Conservation (phyloP, 1,140 invertebrate species). For the Plectrocnemia conspersa region DNA sequence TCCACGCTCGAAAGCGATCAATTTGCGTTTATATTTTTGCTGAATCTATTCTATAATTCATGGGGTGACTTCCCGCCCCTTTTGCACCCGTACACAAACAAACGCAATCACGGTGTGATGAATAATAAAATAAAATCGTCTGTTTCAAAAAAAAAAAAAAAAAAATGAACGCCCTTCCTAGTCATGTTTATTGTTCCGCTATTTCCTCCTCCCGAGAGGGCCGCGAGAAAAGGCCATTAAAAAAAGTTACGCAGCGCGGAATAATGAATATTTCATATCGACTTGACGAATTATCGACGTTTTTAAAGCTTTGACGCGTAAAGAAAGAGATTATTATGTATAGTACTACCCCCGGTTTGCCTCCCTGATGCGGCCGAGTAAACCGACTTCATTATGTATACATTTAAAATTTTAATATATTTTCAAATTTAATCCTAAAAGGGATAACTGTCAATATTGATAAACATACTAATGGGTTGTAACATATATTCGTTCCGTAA, state of each 20-base stretch:
- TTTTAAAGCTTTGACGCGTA: not conserved
- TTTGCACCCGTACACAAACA: slow-evolving; percentile 2
- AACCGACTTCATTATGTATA: too few species aligned
- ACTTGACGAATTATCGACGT: not conserved
- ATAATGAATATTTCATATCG: slow-evolving; percentile 18
- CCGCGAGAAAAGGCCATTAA: slow-evolving; percentile 18
- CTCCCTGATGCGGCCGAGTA: too few species aligned
- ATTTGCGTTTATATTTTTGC: not conserved
- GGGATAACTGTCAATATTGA: too few species aligned
- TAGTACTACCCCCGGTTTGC: too few species aligned
- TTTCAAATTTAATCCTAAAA: not conserved
- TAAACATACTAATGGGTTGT: too few species aligned
- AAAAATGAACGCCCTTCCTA: not conserved
- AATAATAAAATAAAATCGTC: too few species aligned
- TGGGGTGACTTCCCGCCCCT: slow-evolving; percentile 10
- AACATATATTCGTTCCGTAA: too few species aligned
- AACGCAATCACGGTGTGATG: slow-evolving; percentile 1
- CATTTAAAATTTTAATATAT: too few species aligned
- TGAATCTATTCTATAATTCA: slow-evolving; percentile 10
- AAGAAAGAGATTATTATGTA: too few species aligned
- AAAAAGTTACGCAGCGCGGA: slow-evolving; percentile 11
- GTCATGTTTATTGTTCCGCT: slow-evolving; percentile 12
- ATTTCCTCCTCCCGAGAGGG: slow-evolving; percentile 8
- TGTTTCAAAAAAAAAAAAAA: not conserved
- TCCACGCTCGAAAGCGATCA: not conserved